Evolutionary conservation across 1,140 invertebrate species (phyloP).

Genomic region (Pinna nobilis): DNA sequence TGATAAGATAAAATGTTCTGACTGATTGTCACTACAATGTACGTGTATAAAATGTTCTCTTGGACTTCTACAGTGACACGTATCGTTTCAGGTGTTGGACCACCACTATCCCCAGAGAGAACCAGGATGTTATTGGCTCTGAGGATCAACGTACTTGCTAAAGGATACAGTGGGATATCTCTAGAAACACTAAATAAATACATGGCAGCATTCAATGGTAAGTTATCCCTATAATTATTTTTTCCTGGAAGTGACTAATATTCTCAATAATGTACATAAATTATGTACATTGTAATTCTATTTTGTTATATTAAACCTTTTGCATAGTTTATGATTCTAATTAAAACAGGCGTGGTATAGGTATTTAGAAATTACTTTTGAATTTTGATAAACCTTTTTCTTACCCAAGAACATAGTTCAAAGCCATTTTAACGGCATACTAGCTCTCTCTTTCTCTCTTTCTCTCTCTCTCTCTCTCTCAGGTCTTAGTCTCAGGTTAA

Average conservation of each 20-base stretch:
- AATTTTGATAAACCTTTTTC: too few relatives aligned
- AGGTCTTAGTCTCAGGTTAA: too few relatives aligned
- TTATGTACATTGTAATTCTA: not conserved
- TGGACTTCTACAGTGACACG: too few relatives aligned
- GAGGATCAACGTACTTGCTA: conserved; percentile 84
- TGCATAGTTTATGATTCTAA: too few relatives aligned
- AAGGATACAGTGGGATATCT: conserved; percentile 85
- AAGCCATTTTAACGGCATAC: too few relatives aligned
- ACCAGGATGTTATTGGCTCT: conserved; percentile 83
- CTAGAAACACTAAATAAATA: conserved; percentile 79
- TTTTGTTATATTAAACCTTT: not conserved
- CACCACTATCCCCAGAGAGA: conserved; percentile 79
- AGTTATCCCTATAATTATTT: not conserved
- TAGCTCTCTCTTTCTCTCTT: not conserved
- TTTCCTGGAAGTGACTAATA: not conserved
- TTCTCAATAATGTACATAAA: not conserved
- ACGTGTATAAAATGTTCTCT: not conserved
- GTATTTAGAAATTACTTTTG: too few relatives aligned
- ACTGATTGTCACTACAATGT: not conserved
- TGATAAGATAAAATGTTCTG: too few relatives aligned
- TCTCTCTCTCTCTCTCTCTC: too few relatives aligned
- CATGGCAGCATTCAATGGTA: conserved; percentile 85
- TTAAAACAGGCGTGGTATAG: too few relatives aligned
- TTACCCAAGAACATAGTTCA: too few relatives aligned
- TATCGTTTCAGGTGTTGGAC: conserved; percentile 79